Percentiles rank a stretch among this genome's conserved stretches.
Evolutionary conservation across 2,113 vertebrate genomes (phyloP).

Genomic region (Macquaria ambigua): DNA sequence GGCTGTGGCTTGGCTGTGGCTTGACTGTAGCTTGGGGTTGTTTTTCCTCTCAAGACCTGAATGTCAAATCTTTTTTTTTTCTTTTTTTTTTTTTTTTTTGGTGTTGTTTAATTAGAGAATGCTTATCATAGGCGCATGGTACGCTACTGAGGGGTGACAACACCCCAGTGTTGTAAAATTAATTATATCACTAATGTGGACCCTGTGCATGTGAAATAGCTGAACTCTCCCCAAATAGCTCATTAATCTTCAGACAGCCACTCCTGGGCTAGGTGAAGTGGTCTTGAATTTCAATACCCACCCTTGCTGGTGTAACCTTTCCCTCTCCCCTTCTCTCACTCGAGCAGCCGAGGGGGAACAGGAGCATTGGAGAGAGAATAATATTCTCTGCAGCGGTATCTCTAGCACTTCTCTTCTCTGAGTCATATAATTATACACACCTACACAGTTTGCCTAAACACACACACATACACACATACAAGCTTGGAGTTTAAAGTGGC

Average conservation of each 20-base stretch:
- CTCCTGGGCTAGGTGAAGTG: conserved; percentile 81
- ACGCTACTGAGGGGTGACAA: conserved; percentile 81
- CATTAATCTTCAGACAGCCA: conserved; percentile 91
- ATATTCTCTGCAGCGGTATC: conserved; percentile 73
- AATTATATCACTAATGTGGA: conserved; percentile 88
- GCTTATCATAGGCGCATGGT: conserved; percentile 86
- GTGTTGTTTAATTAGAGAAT: conserved; percentile 89
- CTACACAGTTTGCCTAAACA: conserved; percentile 72
- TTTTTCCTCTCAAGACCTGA: conserved; percentile 70
- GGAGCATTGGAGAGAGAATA: conserved; percentile 69
- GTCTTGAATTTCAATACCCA: conserved; percentile 84
- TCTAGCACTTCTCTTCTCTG: conserved; percentile 65
- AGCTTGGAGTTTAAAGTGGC: conserved; percentile 48
- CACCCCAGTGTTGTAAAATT: conserved; percentile 90
- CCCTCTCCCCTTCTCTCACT: conserved; percentile 52
- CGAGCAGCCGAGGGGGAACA: conserved; percentile 48
- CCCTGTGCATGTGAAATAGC: conserved; percentile 84
- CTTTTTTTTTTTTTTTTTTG: conserved; percentile 57
- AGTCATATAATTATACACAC: conserved; percentile 79
- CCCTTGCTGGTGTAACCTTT: conserved; percentile 73
- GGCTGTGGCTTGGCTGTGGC: conserved; percentile 9
- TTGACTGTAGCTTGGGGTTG: conserved; percentile 48
- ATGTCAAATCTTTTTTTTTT: conserved; percentile 78
- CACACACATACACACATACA: conserved; percentile 20
- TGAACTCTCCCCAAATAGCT: conserved; percentile 89